These are phyloP conservation scores for Seriola quinqueradiata DNA, from an alignment of 2,113 vertebrate genomes.

Conservation along the genomic window DNA sequence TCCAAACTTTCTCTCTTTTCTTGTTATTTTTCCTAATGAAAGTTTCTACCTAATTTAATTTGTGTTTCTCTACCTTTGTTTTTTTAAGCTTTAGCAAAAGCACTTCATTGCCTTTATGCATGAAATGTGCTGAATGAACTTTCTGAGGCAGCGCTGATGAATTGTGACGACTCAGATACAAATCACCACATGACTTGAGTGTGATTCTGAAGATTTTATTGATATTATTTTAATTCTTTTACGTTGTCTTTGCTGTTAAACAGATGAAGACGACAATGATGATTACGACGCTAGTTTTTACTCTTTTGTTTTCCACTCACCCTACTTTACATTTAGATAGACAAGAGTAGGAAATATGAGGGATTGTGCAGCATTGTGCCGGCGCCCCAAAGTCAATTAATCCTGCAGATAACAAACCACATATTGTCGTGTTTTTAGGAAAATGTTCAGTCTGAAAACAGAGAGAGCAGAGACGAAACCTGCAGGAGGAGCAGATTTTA, in stretches of 20 bases:
- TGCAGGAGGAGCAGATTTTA: constrained; percentile 43
- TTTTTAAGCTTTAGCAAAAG: too few relatives aligned
- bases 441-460: constrained; percentile 2
- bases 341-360: background rate
- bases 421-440: constrained; percentile 8
- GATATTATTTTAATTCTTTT: background rate
- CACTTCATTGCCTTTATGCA: too few relatives aligned
- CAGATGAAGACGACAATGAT: background rate
- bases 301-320: background rate
- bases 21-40: too few relatives aligned
- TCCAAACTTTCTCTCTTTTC: too few relatives aligned
- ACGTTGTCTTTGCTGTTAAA: background rate
- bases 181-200: background rate
- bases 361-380: background rate
- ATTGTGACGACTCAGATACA: background rate
- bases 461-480: background rate
- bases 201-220: background rate
- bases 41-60: too few relatives aligned
- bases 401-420: constrained; percentile 34
- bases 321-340: constrained; percentile 53
- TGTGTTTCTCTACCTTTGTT: too few relatives aligned
- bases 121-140: too few relatives aligned
- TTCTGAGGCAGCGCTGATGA: background rate
- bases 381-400: constrained; percentile 8
- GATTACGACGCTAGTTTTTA: background rate